Percentiles rank a stretch among this genome's conserved stretches.
These are phyloP conservation scores for Parasteatoda tepidariorum DNA, from an alignment of 1,140 invertebrate species.

Conservation along the genomic window DNA sequence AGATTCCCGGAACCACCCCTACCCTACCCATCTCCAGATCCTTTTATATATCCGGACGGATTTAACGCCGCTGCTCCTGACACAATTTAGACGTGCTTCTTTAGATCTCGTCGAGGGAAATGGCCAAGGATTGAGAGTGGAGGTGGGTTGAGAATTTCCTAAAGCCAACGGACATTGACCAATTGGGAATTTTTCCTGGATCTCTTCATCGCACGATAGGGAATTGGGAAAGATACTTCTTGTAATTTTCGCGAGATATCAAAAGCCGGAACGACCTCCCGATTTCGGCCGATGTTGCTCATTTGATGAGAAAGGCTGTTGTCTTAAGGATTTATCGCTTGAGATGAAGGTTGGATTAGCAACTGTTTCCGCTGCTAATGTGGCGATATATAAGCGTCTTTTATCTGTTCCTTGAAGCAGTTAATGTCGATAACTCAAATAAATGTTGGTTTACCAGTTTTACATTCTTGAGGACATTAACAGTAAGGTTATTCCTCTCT, in stretches of 20 bases:
- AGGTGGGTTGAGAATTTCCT: neutral
- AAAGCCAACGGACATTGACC: neutral
- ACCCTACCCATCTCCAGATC: neutral
- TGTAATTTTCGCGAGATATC: neutral
- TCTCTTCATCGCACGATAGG: neutral
- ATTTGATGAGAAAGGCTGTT: neutral
- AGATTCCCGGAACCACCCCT: neutral
- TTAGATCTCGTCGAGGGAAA: neutral
- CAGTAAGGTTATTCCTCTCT: too few species aligned
- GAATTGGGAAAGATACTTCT: neutral
- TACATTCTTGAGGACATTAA: too few species aligned
- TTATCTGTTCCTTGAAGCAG: too few species aligned
- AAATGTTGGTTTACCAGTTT: too few species aligned
- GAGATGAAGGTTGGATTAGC: neutral
- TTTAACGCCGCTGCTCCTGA: neutral
- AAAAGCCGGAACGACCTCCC: neutral
- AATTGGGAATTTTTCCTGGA: neutral
- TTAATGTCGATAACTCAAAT: too few species aligned
- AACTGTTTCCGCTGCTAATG: neutral
- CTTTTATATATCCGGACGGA: neutral
- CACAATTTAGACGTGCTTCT: neutral
- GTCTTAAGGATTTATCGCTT: neutral
- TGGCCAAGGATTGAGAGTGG: too few species aligned
- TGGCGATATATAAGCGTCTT: too few species aligned
- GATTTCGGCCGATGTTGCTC: neutral